Percentiles rank a stretch among this genome's conserved stretches.
Conservation (phyloP, 2,797 vertebrate species). For the Ceyx erithaca region DNA sequence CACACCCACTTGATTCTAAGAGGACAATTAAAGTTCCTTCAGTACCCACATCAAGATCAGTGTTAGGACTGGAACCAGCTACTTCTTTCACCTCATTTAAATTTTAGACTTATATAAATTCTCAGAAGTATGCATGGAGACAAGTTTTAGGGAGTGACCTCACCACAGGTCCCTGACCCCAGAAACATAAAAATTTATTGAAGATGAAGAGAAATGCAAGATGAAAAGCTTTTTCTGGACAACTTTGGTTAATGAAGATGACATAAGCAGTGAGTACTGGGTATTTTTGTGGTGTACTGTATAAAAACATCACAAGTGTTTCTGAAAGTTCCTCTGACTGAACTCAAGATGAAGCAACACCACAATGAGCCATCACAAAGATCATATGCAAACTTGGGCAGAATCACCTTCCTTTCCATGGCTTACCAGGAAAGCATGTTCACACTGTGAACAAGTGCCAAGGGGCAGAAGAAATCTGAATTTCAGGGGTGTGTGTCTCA, state of each 20-base stretch:
- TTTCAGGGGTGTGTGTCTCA: not conserved
- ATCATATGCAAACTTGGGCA: not conserved
- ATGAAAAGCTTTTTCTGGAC: fast-evolving
- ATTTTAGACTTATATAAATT: not conserved
- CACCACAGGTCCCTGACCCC: not conserved
- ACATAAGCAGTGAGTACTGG: not conserved
- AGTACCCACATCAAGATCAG: not conserved
- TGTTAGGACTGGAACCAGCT: not conserved
- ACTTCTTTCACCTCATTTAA: not conserved
- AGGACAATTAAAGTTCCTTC: not conserved
- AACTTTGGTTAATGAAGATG: not conserved
- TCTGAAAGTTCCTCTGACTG: not conserved
- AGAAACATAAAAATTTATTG: not conserved
- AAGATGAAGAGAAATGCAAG: not conserved
- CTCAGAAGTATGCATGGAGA: not conserved
- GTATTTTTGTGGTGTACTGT: not conserved
- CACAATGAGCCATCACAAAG: not conserved
- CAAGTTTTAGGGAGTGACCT: not conserved
- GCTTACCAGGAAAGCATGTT: not conserved
- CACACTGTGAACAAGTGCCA: not conserved
- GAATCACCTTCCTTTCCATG: not conserved
- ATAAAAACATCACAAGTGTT: not conserved
- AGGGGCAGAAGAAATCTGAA: not conserved
- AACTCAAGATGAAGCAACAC: not conserved
- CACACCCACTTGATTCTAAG: not conserved